Conservation (phyloP, 2,797 vertebrate genomes). For the Hoplostethus mediterraneus region DNA sequence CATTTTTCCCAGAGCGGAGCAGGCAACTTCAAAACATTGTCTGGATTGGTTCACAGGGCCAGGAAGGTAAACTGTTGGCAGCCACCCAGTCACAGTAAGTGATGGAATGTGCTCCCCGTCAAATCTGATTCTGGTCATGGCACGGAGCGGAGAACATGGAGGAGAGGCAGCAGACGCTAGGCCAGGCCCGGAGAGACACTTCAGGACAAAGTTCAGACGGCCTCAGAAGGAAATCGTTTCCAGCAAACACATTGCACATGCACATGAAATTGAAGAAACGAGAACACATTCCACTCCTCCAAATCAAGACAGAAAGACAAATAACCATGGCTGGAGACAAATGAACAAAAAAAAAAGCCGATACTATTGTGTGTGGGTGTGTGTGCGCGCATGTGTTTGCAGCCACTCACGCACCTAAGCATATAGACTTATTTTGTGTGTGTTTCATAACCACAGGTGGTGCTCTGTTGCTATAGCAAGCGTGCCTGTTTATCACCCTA, state of each 20-base stretch:
- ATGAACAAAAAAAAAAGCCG: not conserved
- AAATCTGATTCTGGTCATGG: conserved; percentile 54
- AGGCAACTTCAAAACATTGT: conserved; percentile 49
- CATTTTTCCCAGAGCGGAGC: conserved; percentile 35
- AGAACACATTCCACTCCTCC: conserved; percentile 8
- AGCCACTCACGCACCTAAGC: too few species aligned
- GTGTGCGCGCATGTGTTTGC: not conserved
- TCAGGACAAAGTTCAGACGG: conserved; percentile 7
- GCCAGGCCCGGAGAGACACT: conserved; percentile 30
- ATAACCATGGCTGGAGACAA: too few species aligned
- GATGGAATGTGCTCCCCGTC: conserved; percentile 59
- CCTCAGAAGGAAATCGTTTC: conserved; percentile 27
- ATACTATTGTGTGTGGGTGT: not conserved
- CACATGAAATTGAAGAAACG: conserved; percentile 15
- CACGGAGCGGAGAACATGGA: conserved; percentile 27
- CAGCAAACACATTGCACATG: conserved; percentile 20
- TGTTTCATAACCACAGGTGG: not conserved
- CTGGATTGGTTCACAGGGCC: conserved; percentile 47
- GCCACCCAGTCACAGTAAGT: conserved; percentile 40
- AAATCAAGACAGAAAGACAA: not conserved
- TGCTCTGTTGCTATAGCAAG: conserved; percentile 15
- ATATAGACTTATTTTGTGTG: not conserved
- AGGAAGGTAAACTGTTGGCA: conserved; percentile 67
- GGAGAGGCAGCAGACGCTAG: conserved; percentile 29
- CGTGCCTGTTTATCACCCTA: conserved; percentile 21